Evolutionary conservation across 2,797 vertebrate species (phyloP).

Genomic region (Molossus molossus): DNA sequence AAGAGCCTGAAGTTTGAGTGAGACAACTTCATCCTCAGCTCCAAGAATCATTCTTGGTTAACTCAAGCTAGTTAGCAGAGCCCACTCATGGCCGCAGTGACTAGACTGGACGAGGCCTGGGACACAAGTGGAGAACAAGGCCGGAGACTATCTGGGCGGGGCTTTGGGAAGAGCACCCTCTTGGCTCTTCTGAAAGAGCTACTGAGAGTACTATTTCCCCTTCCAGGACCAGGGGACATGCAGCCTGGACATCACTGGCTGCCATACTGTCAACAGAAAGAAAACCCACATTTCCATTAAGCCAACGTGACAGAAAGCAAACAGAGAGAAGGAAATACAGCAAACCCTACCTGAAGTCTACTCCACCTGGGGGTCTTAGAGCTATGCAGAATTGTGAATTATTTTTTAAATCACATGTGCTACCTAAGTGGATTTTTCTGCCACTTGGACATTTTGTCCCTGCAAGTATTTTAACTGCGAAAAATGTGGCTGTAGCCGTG

Average conservation of each 20-base stretch:
- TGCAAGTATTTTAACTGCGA: constrained; percentile 37
- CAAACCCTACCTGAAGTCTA: not conserved
- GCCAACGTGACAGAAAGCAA: not conserved
- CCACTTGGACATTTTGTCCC: not conserved
- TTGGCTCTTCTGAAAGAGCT: not conserved
- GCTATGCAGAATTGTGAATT: not conserved
- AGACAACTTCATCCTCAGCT: constrained; percentile 45
- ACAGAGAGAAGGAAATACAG: not conserved
- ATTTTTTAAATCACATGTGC: not conserved
- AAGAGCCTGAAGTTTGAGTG: not conserved
- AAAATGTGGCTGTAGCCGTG: not conserved
- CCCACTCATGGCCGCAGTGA: not conserved
- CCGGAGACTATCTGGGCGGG: not conserved
- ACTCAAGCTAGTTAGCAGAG: not conserved
- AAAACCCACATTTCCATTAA: not conserved
- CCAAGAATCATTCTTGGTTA: constrained; percentile 24
- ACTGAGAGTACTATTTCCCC: not conserved
- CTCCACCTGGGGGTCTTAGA: not conserved
- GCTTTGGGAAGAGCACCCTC: not conserved
- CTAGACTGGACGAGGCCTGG: not conserved
- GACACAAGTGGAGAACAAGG: not conserved
- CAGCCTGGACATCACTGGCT: not conserved
- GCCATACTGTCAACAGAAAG: not conserved
- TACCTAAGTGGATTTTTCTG: not conserved
- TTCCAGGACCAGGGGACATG: not conserved